phyloP scores from a whole-genome alignment of 2,797 vertebrate species.

The Pangasius djambal region DNA sequence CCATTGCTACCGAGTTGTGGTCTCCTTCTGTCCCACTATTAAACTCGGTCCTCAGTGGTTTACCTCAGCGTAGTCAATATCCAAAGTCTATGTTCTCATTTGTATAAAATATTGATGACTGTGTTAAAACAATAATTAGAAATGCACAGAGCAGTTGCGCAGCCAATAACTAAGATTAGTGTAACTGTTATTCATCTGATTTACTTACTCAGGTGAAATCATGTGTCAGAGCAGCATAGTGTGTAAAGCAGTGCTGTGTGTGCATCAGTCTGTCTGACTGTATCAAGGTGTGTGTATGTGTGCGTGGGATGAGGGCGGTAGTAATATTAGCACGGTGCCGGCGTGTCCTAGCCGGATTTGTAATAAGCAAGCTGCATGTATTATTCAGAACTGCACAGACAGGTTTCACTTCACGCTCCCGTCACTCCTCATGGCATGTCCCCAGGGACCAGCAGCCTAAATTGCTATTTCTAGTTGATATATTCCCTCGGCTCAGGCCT shows the following conservation, averaged over 20 bases:
- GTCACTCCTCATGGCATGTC: conserved; percentile 47
- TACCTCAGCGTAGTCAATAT: not conserved
- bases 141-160: not conserved
- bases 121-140: not conserved
- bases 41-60: not conserved
- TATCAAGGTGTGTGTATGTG: not conserved
- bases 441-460: conserved; percentile 58
- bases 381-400: conserved; percentile 60
- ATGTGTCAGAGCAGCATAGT: not conserved
- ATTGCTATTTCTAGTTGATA: conserved; percentile 71
- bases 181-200: not conserved
- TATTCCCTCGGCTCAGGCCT: conserved; percentile 59
- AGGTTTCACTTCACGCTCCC: conserved; percentile 52
- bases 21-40: not conserved
- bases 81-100: not conserved
- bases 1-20: not conserved
- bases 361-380: conserved; percentile 63
- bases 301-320: conserved; percentile 27
- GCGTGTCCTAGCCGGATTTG: conserved; percentile 55
- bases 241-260: not conserved
- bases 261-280: not conserved
- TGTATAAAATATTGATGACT: not conserved
- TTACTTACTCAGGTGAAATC: not conserved
- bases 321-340: conserved; percentile 58
- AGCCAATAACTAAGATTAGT: not conserved